Conservation (phyloP, 2,797 vertebrate species). For the Phrynocephalus forsythii region DNA sequence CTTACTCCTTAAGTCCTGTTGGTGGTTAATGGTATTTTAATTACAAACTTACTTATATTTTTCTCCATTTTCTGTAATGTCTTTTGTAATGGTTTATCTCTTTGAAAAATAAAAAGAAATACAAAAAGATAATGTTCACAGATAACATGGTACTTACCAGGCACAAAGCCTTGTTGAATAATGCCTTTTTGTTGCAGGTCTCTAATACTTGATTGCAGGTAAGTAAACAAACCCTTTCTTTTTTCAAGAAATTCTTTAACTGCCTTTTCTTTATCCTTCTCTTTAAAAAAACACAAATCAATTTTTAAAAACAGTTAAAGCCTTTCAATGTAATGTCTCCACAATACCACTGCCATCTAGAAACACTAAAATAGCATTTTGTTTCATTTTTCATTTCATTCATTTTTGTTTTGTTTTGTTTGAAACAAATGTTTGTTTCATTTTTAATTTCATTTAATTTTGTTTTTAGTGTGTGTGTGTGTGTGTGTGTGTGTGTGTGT, state of each 20-base stretch:
- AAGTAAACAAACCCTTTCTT: slow-evolving; percentile 13
- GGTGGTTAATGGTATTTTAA: no score
- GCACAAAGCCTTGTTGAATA: background rate
- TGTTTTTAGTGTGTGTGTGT: no score
- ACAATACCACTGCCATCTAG: background rate
- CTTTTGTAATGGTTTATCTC: background rate
- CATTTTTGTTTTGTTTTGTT: no score
- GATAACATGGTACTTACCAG: slow-evolving; percentile 17
- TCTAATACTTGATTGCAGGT: slow-evolving; percentile 26
- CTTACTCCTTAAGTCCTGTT: no score
- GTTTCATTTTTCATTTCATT: no score
- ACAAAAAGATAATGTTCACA: background rate
- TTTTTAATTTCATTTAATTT: no score
- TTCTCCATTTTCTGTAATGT: no score
- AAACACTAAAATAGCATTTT: no score
- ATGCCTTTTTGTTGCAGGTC: slow-evolving; percentile 2
- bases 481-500: no score
- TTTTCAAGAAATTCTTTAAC: background rate
- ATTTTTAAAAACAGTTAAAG: background rate
- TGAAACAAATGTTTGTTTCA: no score
- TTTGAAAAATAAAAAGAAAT: background rate
- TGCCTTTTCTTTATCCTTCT: background rate
- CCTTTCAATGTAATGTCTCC: background rate
- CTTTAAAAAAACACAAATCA: slow-evolving; percentile 4
- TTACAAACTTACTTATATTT: no score